Evolutionary conservation across 2,797 vertebrate genomes (phyloP), one percentile per base, ranked within the genome.

Genomic region (Galago senegalensis): DNA sequence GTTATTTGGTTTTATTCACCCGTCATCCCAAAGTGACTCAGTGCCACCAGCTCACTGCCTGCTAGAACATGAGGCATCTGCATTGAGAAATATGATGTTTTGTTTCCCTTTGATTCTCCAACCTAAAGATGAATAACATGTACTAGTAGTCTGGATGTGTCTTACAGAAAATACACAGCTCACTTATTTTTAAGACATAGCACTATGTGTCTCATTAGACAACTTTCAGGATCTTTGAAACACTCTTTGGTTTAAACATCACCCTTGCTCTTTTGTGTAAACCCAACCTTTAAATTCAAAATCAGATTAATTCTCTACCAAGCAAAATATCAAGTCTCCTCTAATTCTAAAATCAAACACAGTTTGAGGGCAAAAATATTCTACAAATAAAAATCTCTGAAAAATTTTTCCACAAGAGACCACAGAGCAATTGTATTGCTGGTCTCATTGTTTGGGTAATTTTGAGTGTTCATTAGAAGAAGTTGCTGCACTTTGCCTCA

Each of bases 201-300:
- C 27, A 16, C 67, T 73, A 11, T 72, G 3, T 81, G 61, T 93
- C 29, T 10, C 93, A 72, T 73, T 94, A 90, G 53, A 53, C 7
- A 76, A 13, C 56, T 75, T 87, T 89, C 60, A 43, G 72, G 87
- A 91, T 77, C 34, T 60, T 65, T 90, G 6, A 79, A 72, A 82
- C 73, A 29, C 20, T 89, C 56, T 94, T 84, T 85, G 88, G n/a
- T 73, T 77, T 84, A 94, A 92, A 94, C 88, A 87, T 69, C 53
- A 90, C 1, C 49, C 25, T 88, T 0, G 0, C 1, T 75, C 21
- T 92, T 95, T 67, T 63, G 56, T 91, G 18, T 56, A 93, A 88
- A 73, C 25, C 31, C 77, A 94, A 67, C 10, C 76, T 97, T 96
- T 94, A 88, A 87, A 94, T 96, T 94, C 75, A 72, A 70, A 96